These are phyloP conservation scores for Penaeus japonicus DNA, from an alignment of 1,140 invertebrate species.

Conservation along the genomic window DNA sequence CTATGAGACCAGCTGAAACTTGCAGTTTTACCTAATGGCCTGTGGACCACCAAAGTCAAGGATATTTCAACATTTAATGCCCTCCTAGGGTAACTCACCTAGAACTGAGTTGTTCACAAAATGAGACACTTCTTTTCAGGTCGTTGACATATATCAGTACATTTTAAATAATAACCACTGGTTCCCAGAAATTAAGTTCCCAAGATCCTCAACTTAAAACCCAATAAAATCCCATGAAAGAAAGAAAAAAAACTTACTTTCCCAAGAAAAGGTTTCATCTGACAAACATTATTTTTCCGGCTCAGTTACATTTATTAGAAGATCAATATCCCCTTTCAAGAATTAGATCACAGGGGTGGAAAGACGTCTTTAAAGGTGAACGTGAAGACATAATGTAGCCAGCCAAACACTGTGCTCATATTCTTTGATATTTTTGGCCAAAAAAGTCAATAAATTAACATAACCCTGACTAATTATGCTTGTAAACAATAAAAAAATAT, in stretches of 20 bases:
- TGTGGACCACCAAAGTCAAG: background rate
- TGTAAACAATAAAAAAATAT: conserved; percentile 1
- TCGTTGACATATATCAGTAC: no score
- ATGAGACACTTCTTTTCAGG: background rate
- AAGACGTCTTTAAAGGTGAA: conserved; percentile 49
- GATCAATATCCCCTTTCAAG: conserved; percentile 31
- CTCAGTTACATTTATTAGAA: conserved; percentile 37
- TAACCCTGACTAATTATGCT: background rate
- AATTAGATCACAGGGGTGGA: conserved; percentile 35
- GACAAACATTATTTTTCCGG: conserved; percentile 15
- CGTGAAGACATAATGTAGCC: conserved; percentile 35
- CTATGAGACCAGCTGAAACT: conserved; percentile 11
- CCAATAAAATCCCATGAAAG: background rate
- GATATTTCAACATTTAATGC: conserved; percentile 34
- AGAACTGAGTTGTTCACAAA: conserved; percentile 19
- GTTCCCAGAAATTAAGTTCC: no score
- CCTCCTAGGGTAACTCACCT: conserved; percentile 27
- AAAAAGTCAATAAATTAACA: background rate
- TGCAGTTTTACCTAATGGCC: conserved; percentile 9
- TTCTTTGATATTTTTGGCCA: background rate
- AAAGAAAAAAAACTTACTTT: background rate
- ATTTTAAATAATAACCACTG: no score
- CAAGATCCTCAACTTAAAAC: no score
- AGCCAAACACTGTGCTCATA: conserved; percentile 44
- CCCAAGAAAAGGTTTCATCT: background rate